Evolutionary conservation across 2,113 vertebrate species (phyloP).

Genomic region (Diadophis punctatus): DNA sequence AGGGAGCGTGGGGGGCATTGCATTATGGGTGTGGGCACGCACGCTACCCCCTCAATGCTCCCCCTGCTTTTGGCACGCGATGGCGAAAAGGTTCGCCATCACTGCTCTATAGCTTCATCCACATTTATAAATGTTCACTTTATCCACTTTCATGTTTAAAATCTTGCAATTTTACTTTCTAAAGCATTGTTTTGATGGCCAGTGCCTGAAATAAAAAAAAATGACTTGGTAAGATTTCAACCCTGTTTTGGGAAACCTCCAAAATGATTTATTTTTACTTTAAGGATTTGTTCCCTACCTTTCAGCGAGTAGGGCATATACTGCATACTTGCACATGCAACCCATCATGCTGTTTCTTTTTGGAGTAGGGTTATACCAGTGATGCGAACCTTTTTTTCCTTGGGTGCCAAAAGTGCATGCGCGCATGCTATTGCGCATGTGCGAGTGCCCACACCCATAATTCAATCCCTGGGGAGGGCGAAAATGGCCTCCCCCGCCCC

Average conservation of each 20-base stretch:
- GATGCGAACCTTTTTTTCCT: no score
- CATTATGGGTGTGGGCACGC: no score
- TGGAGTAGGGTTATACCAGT: no score
- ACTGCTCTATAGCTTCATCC: neutral
- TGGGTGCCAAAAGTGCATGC: no score
- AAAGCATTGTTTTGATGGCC: neutral
- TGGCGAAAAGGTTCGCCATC: no score
- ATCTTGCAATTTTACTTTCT: neutral
- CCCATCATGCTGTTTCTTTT: neutral
- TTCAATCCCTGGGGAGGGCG: no score
- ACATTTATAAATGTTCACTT: neutral
- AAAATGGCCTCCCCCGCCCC: no score
- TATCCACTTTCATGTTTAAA: neutral
- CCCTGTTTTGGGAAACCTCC: neutral
- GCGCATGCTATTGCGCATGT: no score
- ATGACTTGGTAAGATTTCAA: neutral
- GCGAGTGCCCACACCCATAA: no score
- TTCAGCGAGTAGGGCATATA: neutral
- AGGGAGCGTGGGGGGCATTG: no score
- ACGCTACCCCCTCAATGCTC: no score
- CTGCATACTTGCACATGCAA: neutral
- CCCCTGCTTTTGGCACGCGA: no score
- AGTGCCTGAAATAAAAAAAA: neutral
- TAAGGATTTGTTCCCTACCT: neutral
- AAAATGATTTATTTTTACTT: neutral